Conservation (phyloP, 2,797 vertebrate species). For the Tenualosa ilisha region DNA sequence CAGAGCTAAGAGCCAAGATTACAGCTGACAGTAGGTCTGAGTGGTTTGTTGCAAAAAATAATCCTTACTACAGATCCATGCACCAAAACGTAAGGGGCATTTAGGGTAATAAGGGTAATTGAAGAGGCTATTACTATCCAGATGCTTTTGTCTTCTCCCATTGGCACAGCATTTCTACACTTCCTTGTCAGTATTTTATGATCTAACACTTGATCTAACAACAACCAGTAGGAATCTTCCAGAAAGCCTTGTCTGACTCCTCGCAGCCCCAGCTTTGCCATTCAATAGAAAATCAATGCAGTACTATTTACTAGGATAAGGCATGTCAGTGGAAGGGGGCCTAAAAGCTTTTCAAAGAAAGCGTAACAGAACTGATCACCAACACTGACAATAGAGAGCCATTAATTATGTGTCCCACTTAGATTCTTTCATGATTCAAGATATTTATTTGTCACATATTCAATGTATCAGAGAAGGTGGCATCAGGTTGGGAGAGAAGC, state of each 20-base stretch:
- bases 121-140: background rate
- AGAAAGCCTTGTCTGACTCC: background rate
- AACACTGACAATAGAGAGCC: background rate
- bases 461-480: background rate
- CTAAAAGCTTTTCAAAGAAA: slow-evolving; percentile 10
- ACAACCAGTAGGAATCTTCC: background rate
- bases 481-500: background rate
- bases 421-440: background rate
- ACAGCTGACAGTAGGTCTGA: background rate
- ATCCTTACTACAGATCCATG: background rate
- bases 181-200: background rate
- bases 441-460: background rate
- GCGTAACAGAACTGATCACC: background rate
- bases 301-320: too few species aligned
- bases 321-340: background rate
- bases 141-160: background rate
- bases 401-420: background rate
- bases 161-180: background rate
- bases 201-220: background rate
- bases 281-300: background rate
- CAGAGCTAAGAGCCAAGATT: background rate
- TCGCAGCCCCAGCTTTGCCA: background rate
- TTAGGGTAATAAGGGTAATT: background rate
- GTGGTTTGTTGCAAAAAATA: background rate
- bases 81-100: background rate